These are phyloP conservation scores for Melinaea marsaeus DNA, from an alignment of 2,888 invertebrate species.

Conservation along the genomic window DNA sequence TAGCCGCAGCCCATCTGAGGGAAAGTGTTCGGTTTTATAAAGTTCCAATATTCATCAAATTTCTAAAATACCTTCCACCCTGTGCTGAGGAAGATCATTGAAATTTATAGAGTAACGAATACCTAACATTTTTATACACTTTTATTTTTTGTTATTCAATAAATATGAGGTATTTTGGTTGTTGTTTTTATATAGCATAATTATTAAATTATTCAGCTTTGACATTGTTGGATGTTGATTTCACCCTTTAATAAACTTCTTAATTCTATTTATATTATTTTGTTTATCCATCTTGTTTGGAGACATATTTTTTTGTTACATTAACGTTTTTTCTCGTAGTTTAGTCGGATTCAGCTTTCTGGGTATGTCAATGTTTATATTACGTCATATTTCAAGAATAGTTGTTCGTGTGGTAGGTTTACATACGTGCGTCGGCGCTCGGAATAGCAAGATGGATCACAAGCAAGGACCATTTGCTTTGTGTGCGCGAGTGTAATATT, in stretches of 20 bases:
- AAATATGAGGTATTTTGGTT: background rate
- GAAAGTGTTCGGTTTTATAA: conserved; percentile 53
- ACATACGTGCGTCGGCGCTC: conserved; percentile 41
- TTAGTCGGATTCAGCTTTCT: conserved; percentile 28
- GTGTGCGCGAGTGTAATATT: conserved; percentile 50
- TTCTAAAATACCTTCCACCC: conserved; percentile 42
- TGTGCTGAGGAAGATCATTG: conserved; percentile 19
- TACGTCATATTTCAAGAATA: conserved; percentile 41
- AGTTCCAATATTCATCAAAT: conserved; percentile 51
- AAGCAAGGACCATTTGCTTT: conserved; percentile 37
- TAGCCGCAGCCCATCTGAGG: conserved; percentile 53
- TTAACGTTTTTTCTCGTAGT: conserved; percentile 20
- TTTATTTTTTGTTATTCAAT: background rate
- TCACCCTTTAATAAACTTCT: conserved; percentile 18
- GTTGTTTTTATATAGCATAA: background rate
- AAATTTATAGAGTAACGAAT: background rate
- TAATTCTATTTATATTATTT: background rate
- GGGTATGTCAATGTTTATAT: conserved; percentile 30
- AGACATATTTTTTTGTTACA: conserved; percentile 25
- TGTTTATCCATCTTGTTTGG: conserved; percentile 21
- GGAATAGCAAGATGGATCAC: conserved; percentile 45
- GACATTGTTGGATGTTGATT: conserved; percentile 8
- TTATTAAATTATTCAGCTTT: background rate
- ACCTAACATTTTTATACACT: background rate
- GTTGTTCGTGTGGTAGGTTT: conserved; percentile 37